These are phyloP conservation scores for Gobio occitaniae DNA, from an alignment of 2,797 vertebrate genomes.

Conservation along the genomic window DNA sequence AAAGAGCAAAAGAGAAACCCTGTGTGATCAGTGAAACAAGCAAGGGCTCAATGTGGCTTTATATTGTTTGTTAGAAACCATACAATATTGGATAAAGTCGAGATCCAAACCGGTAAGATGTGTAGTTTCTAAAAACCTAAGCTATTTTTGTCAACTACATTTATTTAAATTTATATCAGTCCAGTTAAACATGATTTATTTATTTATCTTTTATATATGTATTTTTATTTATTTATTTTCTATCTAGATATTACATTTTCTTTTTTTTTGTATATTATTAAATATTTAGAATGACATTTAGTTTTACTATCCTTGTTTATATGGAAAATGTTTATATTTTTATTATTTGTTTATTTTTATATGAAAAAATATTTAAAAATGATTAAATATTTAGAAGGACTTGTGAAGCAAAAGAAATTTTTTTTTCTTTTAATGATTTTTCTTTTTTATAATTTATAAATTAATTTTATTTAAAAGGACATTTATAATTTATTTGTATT, in stretches of 20 bases:
- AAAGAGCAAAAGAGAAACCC: neutral
- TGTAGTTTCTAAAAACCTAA: neutral
- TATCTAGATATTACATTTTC: too few species aligned
- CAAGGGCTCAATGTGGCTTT: neutral
- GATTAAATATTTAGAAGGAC: neutral
- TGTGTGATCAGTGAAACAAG: conserved; percentile 1
- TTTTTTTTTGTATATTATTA: too few species aligned
- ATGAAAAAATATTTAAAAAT: neutral
- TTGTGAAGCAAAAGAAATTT: neutral
- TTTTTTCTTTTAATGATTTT: neutral
- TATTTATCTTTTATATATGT: neutral
- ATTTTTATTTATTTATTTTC: too few species aligned
- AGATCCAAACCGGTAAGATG: too few species aligned
- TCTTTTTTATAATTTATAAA: too few species aligned
- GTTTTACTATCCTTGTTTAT: neutral
- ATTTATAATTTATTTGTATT: neutral
- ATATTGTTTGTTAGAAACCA: neutral
- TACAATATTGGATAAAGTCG: neutral
- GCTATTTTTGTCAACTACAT: neutral
- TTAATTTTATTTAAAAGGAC: neutral
- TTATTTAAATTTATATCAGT: neutral
- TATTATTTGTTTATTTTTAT: neutral
- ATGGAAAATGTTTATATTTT: too few species aligned
- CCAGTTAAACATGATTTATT: neutral
- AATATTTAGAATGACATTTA: neutral